These are phyloP conservation scores for Drosophila buzzatii DNA, from an alignment of 2,888 invertebrate genomes.

Conservation along the genomic window DNA sequence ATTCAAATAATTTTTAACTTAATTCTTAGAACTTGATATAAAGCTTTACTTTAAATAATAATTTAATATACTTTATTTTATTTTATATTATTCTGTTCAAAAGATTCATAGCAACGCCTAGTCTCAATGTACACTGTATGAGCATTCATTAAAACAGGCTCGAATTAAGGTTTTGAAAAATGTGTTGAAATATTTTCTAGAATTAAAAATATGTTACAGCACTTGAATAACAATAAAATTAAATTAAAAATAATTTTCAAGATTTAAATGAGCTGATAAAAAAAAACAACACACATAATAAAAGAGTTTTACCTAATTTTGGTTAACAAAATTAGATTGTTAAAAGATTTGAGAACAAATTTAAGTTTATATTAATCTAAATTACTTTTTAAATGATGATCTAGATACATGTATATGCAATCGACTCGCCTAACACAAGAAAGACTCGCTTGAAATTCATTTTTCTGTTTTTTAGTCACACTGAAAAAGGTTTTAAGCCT, in stretches of 20 bases:
- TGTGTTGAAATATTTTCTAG: neutral
- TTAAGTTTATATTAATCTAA: neutral
- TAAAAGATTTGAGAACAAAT: neutral
- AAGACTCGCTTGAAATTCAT: neutral
- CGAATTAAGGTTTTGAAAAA: neutral
- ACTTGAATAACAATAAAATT: neutral
- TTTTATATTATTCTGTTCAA: too few species aligned
- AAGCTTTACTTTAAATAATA: too few species aligned
- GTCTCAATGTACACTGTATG: too few species aligned
- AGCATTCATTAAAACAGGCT: neutral
- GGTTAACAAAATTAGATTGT: neutral
- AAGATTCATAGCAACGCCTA: too few species aligned
- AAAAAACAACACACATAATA: neutral
- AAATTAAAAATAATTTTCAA: neutral
- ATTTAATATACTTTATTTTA: too few species aligned
- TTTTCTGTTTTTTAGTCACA: neutral
- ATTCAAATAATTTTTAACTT: neutral
- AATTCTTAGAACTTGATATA: neutral
- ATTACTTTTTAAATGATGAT: neutral
- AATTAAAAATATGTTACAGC: neutral
- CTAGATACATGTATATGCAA: neutral
- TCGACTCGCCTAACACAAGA: too few species aligned
- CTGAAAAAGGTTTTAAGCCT: neutral
- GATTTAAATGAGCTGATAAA: neutral
- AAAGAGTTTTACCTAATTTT: neutral